Percentiles rank a stretch among this genome's conserved stretches.
Evolutionary conservation across 2,888 invertebrate genomes (phyloP).

Genomic region (Amiota mariae): DNA sequence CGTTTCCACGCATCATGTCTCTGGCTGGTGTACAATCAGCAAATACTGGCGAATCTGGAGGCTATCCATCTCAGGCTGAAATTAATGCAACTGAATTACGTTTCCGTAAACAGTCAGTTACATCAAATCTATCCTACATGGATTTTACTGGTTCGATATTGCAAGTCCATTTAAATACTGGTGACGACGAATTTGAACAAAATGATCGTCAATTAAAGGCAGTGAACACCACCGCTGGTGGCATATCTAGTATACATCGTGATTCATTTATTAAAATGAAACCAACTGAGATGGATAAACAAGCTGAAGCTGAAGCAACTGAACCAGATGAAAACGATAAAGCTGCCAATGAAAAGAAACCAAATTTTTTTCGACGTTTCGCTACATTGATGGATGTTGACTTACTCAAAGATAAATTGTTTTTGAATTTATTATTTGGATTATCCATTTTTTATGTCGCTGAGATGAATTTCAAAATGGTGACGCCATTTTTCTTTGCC

Average conservation of each 20-base stretch:
- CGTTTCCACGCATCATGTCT: constrained; percentile 73
- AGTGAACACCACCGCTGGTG: constrained; percentile 69
- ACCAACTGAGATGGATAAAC: constrained; percentile 67
- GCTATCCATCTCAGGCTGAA: constrained; percentile 74
- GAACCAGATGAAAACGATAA: constrained; percentile 49
- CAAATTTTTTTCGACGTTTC: constrained; percentile 76
- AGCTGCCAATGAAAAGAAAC: constrained; percentile 55
- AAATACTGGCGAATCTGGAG: constrained; percentile 58
- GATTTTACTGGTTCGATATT: constrained; percentile 84
- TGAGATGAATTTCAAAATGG: constrained; percentile 84
- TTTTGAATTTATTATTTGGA: constrained; percentile 82
- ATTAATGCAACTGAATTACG: constrained; percentile 74
- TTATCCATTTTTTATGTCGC: constrained; percentile 84
- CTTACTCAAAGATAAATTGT: constrained; percentile 81
- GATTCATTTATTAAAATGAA: constrained; percentile 73
- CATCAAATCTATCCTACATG: constrained; percentile 82
- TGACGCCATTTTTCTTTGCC: constrained; percentile 81
- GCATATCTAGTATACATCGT: constrained; percentile 64
- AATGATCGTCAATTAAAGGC: constrained; percentile 72
- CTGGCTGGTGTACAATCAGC: constrained; percentile 69
- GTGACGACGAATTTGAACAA: constrained; percentile 73
- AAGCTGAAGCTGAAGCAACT: constrained; percentile 47
- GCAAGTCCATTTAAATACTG: constrained; percentile 79
- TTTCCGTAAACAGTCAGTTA: constrained; percentile 79
- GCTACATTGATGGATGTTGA: constrained; percentile 82